These are phyloP conservation scores for Peucedramus taeniatus DNA, from an alignment of 2,113 vertebrate genomes.

Conservation along the genomic window DNA sequence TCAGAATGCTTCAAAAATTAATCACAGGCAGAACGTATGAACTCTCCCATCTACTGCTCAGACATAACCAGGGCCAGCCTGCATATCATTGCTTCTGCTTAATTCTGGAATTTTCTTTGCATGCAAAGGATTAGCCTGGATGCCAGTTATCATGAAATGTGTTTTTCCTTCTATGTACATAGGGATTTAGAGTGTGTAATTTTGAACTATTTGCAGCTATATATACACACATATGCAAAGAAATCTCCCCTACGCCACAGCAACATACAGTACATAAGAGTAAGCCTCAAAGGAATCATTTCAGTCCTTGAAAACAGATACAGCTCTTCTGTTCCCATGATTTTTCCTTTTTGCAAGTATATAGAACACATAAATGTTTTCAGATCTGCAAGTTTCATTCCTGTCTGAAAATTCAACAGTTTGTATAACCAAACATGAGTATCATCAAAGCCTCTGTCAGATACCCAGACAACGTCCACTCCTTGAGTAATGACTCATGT, in stretches of 20 bases:
- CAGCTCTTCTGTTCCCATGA: not conserved
- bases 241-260: not conserved
- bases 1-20: not conserved
- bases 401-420: not conserved
- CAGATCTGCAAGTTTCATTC: not conserved
- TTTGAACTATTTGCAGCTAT: not conserved
- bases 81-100: not conserved
- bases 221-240: not conserved
- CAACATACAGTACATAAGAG: not conserved
- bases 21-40: not conserved
- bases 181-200: not conserved
- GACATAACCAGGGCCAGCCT: not conserved
- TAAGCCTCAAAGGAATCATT: not conserved
- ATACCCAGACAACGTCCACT: not conserved
- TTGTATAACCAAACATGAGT: not conserved
- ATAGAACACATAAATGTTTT: not conserved
- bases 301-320: not conserved
- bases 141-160: not conserved
- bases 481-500: not conserved
- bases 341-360: not conserved
- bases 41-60: not conserved
- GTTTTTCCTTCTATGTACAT: not conserved
- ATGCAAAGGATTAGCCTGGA: not conserved
- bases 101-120: not conserved
- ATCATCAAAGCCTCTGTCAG: not conserved